phyloP scores from a whole-genome alignment of 2,888 invertebrate genomes.

The Drosophila anomelani region DNA sequence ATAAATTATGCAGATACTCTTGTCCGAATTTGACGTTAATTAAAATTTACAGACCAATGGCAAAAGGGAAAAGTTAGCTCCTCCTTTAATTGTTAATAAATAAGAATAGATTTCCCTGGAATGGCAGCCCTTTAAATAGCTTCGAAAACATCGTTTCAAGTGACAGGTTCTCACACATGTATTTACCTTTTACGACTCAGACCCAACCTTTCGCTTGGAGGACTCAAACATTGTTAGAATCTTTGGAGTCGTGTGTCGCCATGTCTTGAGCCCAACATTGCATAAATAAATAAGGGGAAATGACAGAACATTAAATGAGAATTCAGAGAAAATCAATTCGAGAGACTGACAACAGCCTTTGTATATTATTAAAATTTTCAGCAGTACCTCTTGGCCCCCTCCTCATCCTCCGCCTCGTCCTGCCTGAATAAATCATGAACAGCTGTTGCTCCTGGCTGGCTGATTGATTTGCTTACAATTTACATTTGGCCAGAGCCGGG shows the following conservation, averaged over 20 bases:
- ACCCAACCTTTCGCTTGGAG: background rate
- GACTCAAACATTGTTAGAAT: slow-evolving; percentile 1
- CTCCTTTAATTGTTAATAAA: background rate
- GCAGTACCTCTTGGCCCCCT: background rate
- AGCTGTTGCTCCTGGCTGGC: slow-evolving; percentile 62
- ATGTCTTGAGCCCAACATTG: slow-evolving; percentile 17
- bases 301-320: slow-evolving; percentile 36
- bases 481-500: slow-evolving; percentile 44
- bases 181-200: background rate
- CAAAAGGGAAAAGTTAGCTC: background rate
- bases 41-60: slow-evolving; percentile 61
- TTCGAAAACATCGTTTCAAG: background rate
- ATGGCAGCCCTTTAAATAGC: background rate
- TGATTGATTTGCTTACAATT: slow-evolving; percentile 76
- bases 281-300: slow-evolving; percentile 49
- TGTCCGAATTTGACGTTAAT: slow-evolving; percentile 66
- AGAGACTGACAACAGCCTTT: slow-evolving; percentile 40
- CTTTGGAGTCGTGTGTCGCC: slow-evolving; percentile 11
- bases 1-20: slow-evolving; percentile 68
- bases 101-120: background rate
- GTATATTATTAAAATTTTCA: slow-evolving; percentile 52
- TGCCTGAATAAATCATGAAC: slow-evolving; percentile 68
- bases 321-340: slow-evolving; percentile 67
- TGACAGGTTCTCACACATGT: slow-evolving; percentile 20
- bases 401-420: background rate